Evolutionary conservation across 2,113 vertebrate species (phyloP).

Genomic region (Cynopterus brachyotis): DNA sequence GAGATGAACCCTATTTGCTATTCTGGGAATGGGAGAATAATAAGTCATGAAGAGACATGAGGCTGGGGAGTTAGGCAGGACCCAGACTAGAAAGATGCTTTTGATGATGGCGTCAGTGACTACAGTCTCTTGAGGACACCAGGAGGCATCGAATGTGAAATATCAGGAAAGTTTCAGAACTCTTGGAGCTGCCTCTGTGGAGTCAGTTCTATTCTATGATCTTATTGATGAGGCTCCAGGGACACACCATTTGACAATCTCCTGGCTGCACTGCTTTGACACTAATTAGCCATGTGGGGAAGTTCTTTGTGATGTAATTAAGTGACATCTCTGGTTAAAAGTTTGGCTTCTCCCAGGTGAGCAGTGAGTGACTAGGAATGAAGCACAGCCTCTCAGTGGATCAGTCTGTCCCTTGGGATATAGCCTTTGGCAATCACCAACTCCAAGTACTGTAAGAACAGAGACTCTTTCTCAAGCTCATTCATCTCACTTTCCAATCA

Average conservation of each 20-base stretch:
- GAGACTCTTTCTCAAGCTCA: background rate
- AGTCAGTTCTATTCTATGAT: background rate
- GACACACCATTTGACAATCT: background rate
- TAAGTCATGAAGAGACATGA: background rate
- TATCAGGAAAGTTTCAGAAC: slow-evolving; percentile 17
- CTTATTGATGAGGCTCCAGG: background rate
- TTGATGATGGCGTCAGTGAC: background rate
- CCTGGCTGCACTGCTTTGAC: background rate
- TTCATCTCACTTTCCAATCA: background rate
- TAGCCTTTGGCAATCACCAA: background rate
- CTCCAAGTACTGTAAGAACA: background rate
- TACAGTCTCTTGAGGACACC: background rate
- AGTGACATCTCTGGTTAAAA: slow-evolving; percentile 4
- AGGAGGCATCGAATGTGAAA: background rate
- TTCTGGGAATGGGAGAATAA: background rate
- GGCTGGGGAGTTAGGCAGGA: background rate
- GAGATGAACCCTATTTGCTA: background rate
- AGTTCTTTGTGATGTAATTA: slow-evolving; percentile 20
- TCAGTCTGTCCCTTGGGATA: background rate
- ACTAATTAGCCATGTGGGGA: background rate
- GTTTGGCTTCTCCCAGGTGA: background rate
- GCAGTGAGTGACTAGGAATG: background rate
- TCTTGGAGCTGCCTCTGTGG: background rate
- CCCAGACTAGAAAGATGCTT: background rate
- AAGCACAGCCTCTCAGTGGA: background rate